phyloP scores from a whole-genome alignment of 2,888 invertebrate genomes.

The Ophion ellenae region DNA sequence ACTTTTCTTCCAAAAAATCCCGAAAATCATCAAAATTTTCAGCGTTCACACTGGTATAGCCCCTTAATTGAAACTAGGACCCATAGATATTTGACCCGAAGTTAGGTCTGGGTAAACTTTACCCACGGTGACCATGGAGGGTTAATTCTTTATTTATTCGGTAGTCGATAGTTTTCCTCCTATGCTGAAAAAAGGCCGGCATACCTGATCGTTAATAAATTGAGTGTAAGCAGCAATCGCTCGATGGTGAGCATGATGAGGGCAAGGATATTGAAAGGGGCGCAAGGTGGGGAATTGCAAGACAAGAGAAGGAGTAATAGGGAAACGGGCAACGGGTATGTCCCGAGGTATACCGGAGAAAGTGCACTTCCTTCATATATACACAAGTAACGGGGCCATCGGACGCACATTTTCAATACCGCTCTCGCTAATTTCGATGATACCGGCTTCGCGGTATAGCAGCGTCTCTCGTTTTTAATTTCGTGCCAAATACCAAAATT shows the following conservation, averaged over 20 bases:
- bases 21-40: too few species aligned
- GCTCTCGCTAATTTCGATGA: slow-evolving; percentile 75
- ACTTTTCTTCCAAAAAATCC: too few species aligned
- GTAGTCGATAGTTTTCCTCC: not conserved
- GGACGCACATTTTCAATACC: slow-evolving; percentile 79
- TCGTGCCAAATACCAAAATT: slow-evolving; percentile 20
- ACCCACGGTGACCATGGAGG: too few species aligned
- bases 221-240: slow-evolving; percentile 67
- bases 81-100: too few species aligned
- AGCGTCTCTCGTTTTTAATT: slow-evolving; percentile 5
- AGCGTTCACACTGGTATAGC: too few species aligned
- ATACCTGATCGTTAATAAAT: slow-evolving; percentile 81
- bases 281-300: slow-evolving; percentile 18
- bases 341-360: slow-evolving; percentile 76
- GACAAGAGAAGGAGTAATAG: slow-evolving; percentile 32
- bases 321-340: slow-evolving; percentile 72
- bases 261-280: not conserved
- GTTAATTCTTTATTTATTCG: not conserved
- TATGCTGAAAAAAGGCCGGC: slow-evolving; percentile 71
- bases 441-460: slow-evolving; percentile 17
- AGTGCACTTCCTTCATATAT: slow-evolving; percentile 83
- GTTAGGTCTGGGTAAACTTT: too few species aligned
- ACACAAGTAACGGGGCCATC: slow-evolving; percentile 76
- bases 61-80: too few species aligned
- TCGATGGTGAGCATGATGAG: not conserved